Evolutionary conservation across 2,113 vertebrate genomes (phyloP).

Genomic region (Trematomus loennbergii): DNA sequence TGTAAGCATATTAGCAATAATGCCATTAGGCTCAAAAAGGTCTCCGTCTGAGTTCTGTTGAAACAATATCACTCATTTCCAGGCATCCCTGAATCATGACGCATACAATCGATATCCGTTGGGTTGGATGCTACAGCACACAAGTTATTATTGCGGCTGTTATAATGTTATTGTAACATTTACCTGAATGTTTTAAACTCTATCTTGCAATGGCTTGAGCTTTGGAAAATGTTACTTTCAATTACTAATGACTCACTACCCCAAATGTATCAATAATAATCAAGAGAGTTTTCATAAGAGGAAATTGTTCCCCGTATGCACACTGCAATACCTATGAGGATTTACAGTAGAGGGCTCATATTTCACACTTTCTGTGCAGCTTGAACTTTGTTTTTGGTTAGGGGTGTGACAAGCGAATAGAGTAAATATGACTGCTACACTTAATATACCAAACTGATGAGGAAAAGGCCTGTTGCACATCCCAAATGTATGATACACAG

Average conservation of each 20-base stretch:
- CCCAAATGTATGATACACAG: not conserved
- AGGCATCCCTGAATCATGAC: slow-evolving; percentile 13
- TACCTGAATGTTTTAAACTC: not conserved
- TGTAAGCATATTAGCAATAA: not conserved
- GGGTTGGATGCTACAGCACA: not conserved
- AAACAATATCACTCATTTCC: not conserved
- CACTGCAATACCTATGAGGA: not conserved
- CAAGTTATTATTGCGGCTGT: slow-evolving; percentile 2
- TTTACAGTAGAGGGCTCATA: not conserved
- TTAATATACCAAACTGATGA: slow-evolving; percentile 20
- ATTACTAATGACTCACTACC: too few species aligned
- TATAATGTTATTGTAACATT: too few species aligned
- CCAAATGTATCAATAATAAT: not conserved
- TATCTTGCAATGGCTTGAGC: not conserved
- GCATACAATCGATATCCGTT: not conserved
- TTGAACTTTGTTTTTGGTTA: not conserved
- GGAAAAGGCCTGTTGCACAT: slow-evolving; percentile 45
- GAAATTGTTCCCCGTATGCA: not conserved
- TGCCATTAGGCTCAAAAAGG: not conserved
- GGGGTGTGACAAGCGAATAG: not conserved
- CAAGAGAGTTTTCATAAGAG: not conserved
- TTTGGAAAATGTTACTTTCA: too few species aligned
- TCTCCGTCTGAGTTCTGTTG: slow-evolving; percentile 6
- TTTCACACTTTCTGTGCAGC: slow-evolving; percentile 3
- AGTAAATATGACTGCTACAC: slow-evolving; percentile 20